Evolutionary conservation across 2,888 invertebrate species (phyloP).

Genomic region (Harpalus rubripes): DNA sequence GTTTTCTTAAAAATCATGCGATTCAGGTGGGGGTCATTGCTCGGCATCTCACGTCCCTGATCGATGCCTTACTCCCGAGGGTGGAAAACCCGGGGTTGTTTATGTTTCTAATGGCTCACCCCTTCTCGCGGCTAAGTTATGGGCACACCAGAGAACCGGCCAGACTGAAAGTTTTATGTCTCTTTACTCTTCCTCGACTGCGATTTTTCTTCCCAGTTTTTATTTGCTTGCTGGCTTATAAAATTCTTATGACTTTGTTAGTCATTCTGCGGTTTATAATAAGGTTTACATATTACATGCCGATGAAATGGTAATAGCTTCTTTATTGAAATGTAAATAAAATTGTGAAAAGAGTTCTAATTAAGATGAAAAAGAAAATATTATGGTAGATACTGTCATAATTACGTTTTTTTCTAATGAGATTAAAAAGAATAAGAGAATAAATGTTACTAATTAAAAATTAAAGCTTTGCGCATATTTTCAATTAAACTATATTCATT

Average conservation of each 20-base stretch:
- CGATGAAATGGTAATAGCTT: not conserved
- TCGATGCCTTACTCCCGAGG: constrained; percentile 12
- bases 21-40: not conserved
- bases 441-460: constrained; percentile 14
- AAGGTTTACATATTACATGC: not conserved
- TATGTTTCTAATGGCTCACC: constrained; percentile 26
- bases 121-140: constrained; percentile 17
- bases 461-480: not conserved
- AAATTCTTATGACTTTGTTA: constrained; percentile 19
- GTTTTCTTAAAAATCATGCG: not conserved
- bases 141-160: constrained; percentile 22
- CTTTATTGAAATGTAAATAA: not conserved
- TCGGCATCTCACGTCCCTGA: constrained; percentile 19
- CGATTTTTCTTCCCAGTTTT: constrained; percentile 25
- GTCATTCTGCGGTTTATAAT: constrained; percentile 26
- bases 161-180: constrained; percentile 41
- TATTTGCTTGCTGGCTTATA: constrained; percentile 14
- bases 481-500: constrained; percentile 15
- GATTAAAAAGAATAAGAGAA: not conserved
- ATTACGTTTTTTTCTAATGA: no score
- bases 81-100: not conserved
- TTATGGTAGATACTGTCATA: no score
- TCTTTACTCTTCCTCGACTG: constrained; percentile 15
- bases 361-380: not conserved
- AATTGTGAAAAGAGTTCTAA: not conserved